Evolutionary conservation across 30 jellyfish, hydroid and myxozoan genomes (phyloP).

Genomic region (Cassiopea andromeda): DNA sequence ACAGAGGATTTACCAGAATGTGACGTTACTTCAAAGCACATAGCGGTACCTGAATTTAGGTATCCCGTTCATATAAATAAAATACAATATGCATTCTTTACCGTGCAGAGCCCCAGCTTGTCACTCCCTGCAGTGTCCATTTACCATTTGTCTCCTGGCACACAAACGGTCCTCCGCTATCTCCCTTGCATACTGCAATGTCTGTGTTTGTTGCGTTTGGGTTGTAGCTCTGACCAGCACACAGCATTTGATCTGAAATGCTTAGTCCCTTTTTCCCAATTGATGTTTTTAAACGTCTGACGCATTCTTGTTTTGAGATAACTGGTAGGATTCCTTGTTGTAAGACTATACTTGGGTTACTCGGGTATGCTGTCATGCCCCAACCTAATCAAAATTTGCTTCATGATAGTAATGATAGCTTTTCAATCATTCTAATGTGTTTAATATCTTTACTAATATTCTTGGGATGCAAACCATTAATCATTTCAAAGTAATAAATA

Average conservation of each 20-base stretch:
- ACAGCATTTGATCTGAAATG: slow-evolving; percentile 58
- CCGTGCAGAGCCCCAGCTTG: slow-evolving; percentile 70
- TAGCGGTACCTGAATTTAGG: too few relatives aligned
- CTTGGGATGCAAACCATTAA: too few relatives aligned
- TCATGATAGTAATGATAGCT: too few relatives aligned
- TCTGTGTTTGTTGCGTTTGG: slow-evolving; percentile 5
- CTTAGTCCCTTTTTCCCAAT: slow-evolving; percentile 1
- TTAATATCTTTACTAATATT: too few relatives aligned
- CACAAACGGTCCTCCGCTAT: slow-evolving; percentile 71
- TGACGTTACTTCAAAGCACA: too few relatives aligned
- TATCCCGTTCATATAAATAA: neutral
- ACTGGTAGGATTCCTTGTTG: slow-evolving; percentile 66
- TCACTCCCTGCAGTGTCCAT: slow-evolving; percentile 59
- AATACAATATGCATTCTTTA: neutral
- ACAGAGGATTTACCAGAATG: too few relatives aligned
- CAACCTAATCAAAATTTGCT: slow-evolving; percentile 37
- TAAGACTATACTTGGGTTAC: slow-evolving; percentile 31
- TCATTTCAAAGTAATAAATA: too few relatives aligned
- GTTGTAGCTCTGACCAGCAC: slow-evolving; percentile 37
- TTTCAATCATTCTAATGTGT: too few relatives aligned
- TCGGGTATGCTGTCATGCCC: slow-evolving; percentile 71
- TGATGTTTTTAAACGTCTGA: slow-evolving; percentile 22
- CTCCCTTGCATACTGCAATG: slow-evolving; percentile 46
- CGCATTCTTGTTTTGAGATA: slow-evolving; percentile 54
- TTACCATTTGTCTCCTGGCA: slow-evolving; percentile 33